These are phyloP conservation scores for Dryobotodes eremita DNA, from an alignment of 2,888 invertebrate genomes.

Conservation along the genomic window DNA sequence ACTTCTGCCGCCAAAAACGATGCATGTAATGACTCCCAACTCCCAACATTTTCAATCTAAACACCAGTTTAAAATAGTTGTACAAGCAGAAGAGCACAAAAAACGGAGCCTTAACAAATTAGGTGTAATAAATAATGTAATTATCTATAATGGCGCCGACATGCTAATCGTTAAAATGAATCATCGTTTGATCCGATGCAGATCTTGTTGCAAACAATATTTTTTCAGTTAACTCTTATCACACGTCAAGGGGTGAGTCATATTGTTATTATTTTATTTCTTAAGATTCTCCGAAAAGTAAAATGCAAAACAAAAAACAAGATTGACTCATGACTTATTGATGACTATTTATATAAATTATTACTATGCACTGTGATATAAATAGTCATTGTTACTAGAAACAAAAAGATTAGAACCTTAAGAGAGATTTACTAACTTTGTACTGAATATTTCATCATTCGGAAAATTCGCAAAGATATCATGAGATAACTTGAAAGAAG, in stretches of 20 bases:
- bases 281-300: conserved; percentile 40
- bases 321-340: conserved; percentile 49
- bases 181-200: conserved; percentile 52
- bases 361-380: not conserved
- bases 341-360: not conserved
- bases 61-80: not conserved
- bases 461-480: conserved; percentile 1
- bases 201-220: conserved; percentile 53
- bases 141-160: conserved; percentile 26
- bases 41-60: not conserved
- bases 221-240: conserved; percentile 49
- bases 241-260: conserved; percentile 54
- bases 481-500: not conserved
- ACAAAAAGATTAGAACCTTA: conserved; percentile 11
- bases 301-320: conserved; percentile 37
- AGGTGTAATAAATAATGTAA: conserved; percentile 25
- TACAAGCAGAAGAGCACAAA: not conserved
- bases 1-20: not conserved
- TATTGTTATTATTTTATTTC: conserved; percentile 38
- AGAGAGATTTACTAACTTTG: not conserved
- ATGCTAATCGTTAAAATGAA: conserved; percentile 29
- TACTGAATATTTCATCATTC: conserved; percentile 29
- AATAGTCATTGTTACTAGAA: not conserved
- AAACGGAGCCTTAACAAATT: not conserved
- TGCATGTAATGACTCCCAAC: not conserved